A percentile compares a stretch with the other conserved stretches of the same genome.
Conservation (phyloP, 2,888 invertebrate genomes). For the Julus scandinavius region DNA sequence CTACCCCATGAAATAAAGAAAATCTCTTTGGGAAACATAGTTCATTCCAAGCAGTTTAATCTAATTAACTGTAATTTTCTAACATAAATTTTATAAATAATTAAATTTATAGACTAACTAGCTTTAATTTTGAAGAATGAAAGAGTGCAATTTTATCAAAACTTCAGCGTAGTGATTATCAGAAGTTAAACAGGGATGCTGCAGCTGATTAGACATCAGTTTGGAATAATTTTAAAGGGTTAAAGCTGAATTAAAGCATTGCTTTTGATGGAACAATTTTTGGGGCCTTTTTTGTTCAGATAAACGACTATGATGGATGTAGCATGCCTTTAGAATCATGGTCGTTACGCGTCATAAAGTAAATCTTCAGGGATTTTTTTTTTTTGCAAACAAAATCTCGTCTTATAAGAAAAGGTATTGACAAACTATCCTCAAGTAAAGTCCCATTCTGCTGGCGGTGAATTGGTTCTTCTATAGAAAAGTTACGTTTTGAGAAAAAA, state of each 20-base stretch:
- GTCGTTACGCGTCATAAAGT: background rate
- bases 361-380: background rate
- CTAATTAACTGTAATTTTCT: too few species aligned
- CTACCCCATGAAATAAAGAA: too few species aligned
- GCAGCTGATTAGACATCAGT: too few species aligned
- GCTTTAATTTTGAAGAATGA: too few species aligned
- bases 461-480: slow-evolving; percentile 14
- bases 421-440: background rate
- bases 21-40: too few species aligned
- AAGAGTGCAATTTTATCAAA: too few species aligned
- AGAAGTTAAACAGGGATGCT: too few species aligned
- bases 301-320: background rate
- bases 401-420: slow-evolving; percentile 3
- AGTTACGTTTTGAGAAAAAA: background rate
- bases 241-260: background rate
- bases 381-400: background rate
- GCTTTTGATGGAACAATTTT: background rate
- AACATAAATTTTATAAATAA: too few species aligned
- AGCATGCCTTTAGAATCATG: background rate
- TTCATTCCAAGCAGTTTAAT: too few species aligned
- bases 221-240: too few species aligned
- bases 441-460: slow-evolving; percentile 40
- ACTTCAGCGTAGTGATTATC: too few species aligned
- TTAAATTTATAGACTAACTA: too few species aligned
- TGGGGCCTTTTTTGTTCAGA: background rate